Percentiles rank a stretch among this genome's conserved stretches.
These are phyloP conservation scores for Spodoptera littoralis DNA, from an alignment of 2,888 invertebrate species.

Conservation along the genomic window DNA sequence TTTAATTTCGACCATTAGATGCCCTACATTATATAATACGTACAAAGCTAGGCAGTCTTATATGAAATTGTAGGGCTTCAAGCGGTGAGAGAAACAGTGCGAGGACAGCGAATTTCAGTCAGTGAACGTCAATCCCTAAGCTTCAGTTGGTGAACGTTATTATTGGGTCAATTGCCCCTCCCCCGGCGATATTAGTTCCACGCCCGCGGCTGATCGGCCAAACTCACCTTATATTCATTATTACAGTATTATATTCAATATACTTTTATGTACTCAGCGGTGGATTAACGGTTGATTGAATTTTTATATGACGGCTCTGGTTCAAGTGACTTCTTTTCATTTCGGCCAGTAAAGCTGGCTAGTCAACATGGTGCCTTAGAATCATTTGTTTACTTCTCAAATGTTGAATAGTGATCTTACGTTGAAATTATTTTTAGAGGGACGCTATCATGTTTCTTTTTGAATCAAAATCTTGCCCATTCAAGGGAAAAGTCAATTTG, in stretches of 20 bases:
- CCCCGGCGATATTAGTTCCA: constrained; percentile 61
- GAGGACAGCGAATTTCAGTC: background rate
- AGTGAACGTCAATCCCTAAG: constrained; percentile 51
- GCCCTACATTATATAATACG: too few relatives aligned
- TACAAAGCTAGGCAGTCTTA: too few relatives aligned
- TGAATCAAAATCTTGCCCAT: background rate
- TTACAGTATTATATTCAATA: constrained; percentile 60
- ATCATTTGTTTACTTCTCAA: constrained; percentile 11
- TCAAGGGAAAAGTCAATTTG: too few relatives aligned
- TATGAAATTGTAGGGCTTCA: background rate
- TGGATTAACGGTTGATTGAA: constrained; percentile 49
- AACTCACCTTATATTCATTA: constrained; percentile 59
- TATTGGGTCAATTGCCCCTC: constrained; percentile 77
- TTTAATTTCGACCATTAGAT: too few relatives aligned
- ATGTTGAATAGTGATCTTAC: background rate
- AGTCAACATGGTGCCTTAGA: constrained; percentile 20
- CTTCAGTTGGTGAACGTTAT: constrained; percentile 69
- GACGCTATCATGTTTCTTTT: background rate
- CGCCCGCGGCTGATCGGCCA: constrained; percentile 54
- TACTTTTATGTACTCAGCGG: constrained; percentile 50
- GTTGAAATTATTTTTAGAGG: constrained; percentile 1
- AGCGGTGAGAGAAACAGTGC: background rate
- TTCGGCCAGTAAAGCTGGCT: constrained; percentile 19
- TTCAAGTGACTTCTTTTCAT: constrained; percentile 21
- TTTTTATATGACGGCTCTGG: constrained; percentile 46